Evolutionary conservation across 2,113 vertebrate genomes (phyloP).

Genomic region (Aramus guarauna): DNA sequence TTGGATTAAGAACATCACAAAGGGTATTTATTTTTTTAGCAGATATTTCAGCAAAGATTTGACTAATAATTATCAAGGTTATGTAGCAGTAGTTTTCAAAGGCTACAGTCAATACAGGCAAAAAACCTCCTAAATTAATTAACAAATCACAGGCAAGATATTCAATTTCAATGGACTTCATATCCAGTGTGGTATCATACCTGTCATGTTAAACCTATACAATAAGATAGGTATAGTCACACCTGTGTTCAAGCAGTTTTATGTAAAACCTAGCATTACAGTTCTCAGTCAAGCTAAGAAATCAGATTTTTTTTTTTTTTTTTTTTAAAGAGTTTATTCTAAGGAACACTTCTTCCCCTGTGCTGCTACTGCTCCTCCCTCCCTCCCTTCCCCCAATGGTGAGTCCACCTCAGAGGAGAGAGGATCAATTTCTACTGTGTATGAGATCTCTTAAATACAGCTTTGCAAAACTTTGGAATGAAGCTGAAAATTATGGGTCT

Average conservation of each 20-base stretch:
- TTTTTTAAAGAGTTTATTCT: neutral
- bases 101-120: neutral
- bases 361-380: no score
- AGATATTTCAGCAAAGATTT: neutral
- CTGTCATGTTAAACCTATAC: neutral
- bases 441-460: neutral
- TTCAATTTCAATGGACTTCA: neutral
- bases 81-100: neutral
- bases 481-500: slow-evolving; percentile 6
- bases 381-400: neutral
- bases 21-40: neutral
- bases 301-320: no score
- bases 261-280: neutral
- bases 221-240: neutral
- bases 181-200: neutral
- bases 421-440: neutral
- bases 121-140: neutral
- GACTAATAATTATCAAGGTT: neutral
- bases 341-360: neutral
- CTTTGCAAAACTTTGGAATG: neutral
- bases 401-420: neutral
- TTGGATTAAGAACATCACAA: neutral
- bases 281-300: neutral
- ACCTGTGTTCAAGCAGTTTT: neutral
- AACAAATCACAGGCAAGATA: neutral